phyloP scores from a whole-genome alignment of 2,888 invertebrate species.

The Rugalucina vietnamica region DNA sequence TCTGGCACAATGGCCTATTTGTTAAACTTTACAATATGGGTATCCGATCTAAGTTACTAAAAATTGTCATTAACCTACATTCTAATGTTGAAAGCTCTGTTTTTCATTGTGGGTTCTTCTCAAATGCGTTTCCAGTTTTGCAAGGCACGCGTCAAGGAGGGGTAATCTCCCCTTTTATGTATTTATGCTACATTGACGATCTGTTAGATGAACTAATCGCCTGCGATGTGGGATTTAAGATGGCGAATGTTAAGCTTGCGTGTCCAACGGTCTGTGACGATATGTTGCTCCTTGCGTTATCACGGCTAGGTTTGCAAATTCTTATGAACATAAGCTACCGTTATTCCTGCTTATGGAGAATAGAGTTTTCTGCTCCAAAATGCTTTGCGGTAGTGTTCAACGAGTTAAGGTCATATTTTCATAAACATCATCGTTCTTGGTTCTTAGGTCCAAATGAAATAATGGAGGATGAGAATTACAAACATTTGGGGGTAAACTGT shows the following conservation, averaged over 20 bases:
- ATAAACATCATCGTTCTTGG: neutral
- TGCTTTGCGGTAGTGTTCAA: slow-evolving; percentile 3
- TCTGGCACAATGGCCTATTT: slow-evolving; percentile 19
- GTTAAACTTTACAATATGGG: neutral
- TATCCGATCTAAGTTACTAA: neutral
- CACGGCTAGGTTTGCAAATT: neutral
- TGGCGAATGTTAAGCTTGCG: neutral
- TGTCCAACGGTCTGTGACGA: slow-evolving; percentile 29
- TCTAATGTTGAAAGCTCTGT: neutral
- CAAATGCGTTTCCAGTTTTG: neutral
- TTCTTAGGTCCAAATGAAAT: neutral
- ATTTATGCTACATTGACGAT: slow-evolving; percentile 13
- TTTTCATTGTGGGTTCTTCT: neutral
- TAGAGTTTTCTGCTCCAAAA: neutral
- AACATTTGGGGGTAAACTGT: neutral
- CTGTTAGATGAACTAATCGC: neutral
- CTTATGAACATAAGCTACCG: slow-evolving; percentile 2
- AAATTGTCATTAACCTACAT: neutral
- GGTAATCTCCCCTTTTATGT: slow-evolving; percentile 12
- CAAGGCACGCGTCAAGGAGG: slow-evolving; percentile 32
- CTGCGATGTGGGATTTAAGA: slow-evolving; percentile 6
- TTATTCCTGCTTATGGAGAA: slow-evolving; percentile 7
- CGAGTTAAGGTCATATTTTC: neutral
- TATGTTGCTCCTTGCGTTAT: slow-evolving; percentile 12
- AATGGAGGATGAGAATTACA: neutral